A percentile compares a stretch with the other conserved stretches of the same genome.
Conservation (phyloP, 2,113 vertebrate species). For the Hipposideros armiger region DNA sequence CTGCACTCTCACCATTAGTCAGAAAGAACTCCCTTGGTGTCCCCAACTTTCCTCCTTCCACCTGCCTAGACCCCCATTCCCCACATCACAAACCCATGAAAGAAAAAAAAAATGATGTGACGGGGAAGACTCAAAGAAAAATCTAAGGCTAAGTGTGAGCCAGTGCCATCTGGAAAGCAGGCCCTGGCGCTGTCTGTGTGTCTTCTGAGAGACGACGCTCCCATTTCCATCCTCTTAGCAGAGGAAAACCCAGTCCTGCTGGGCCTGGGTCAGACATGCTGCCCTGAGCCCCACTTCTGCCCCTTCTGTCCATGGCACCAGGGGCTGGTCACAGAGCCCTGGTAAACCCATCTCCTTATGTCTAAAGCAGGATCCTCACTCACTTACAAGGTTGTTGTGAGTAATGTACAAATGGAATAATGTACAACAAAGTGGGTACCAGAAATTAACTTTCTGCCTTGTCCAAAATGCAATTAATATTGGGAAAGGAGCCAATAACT, state of each 20-base stretch:
- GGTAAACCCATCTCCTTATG: neutral
- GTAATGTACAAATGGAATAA: neutral
- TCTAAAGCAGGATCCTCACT: neutral
- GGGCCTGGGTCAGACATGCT: neutral
- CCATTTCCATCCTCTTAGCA: neutral
- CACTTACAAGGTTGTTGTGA: neutral
- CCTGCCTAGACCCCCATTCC: neutral
- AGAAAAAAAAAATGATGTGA: neutral
- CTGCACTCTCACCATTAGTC: neutral
- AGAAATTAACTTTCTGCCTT: neutral
- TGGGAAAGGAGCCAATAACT: neutral
- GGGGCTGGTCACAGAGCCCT: neutral
- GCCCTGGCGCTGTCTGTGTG: no score
- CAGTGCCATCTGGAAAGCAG: accelerated
- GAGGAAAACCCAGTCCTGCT: neutral
- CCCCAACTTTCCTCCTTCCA: neutral
- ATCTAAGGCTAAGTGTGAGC: neutral
- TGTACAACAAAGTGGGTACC: neutral
- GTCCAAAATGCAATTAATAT: neutral
- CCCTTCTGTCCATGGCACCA: neutral
- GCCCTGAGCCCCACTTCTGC: neutral
- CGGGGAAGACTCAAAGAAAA: neutral
- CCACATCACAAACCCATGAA: neutral
- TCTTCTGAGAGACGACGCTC: accelerated
- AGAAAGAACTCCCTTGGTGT: neutral